Conservation (phyloP, 2,113 vertebrate species). For the Trogon melanurus region DNA sequence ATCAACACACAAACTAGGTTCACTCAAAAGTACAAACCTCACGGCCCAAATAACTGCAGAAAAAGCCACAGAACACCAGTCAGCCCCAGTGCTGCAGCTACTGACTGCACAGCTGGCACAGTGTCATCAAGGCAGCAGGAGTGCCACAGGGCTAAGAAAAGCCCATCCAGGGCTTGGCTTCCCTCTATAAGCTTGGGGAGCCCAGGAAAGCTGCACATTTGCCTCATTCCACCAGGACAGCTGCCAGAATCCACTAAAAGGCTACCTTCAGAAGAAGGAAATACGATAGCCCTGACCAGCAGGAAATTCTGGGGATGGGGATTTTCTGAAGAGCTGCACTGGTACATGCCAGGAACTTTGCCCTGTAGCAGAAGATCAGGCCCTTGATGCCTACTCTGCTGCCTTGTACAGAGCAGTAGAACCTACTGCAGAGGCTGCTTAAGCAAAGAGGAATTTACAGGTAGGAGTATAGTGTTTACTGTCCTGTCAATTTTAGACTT, state of each 20-base stretch:
- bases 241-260: neutral
- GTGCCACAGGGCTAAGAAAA: neutral
- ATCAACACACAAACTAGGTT: neutral
- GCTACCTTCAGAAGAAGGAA: neutral
- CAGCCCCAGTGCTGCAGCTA: neutral
- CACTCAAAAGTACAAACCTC: neutral
- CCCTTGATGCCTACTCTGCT: neutral
- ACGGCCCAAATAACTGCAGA: neutral
- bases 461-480: neutral
- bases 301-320: neutral
- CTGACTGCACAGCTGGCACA: neutral
- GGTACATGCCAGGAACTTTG: neutral
- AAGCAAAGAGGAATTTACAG: neutral
- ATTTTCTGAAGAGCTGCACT: neutral
- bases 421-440: neutral
- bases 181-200: neutral
- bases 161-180: neutral
- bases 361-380: fast-evolving
- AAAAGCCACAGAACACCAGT: neutral
- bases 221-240: neutral
- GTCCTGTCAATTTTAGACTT: neutral
- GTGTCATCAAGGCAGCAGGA: neutral
- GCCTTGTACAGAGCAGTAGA: neutral
- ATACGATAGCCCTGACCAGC: neutral
- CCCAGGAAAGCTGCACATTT: neutral